Base-by-base conservation (phyloP, 2,888 invertebrate species). In the Melanchra persicariae region DNA sequence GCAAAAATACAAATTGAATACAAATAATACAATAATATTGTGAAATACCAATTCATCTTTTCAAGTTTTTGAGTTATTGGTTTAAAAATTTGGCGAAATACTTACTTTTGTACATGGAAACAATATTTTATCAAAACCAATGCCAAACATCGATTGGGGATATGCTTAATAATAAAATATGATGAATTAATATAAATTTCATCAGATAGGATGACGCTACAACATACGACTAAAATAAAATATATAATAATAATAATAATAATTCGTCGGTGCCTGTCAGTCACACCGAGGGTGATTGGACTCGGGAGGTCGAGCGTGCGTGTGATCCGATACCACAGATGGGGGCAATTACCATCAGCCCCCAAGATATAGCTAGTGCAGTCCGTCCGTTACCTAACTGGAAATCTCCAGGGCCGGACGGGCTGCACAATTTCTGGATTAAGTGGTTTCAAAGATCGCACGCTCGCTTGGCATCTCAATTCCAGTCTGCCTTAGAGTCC, bases 201-300 rank as follows among this genome's bases (percentile, higher is more conserved):
- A 47, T 47, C 19, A 61, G 61, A 57, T 40, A 24, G 34, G n/a
- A 43, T 26, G 72, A 55, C 55, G 49, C 22, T 34, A 37, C 22
- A 17, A 22, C 17, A 17, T 19, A 43, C 7, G n/a, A 62, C 12
- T 34, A 6, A 40, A 22, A 40, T 40, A 40, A 40, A 40, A 40
- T 40, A 15, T 24, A 54, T 15, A 24, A 60, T 22, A 37, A 22
- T 1, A 70, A 40, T 9, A n/a, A n/a, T n/a, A n/a, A n/a, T n/a
- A n/a, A n/a, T n/a, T n/a, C n/a, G n/a, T n/a, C n/a, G n/a, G n/a
- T n/a, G n/a, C n/a, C n/a, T n/a, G n/a, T n/a, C n/a, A n/a, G n/a
- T n/a, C n/a, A n/a, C n/a, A n/a, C n/a, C n/a, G n/a, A n/a, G n/a
- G n/a, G n/a, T n/a, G n/a, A n/a, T n/a, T n/a, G n/a, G n/a, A n/a